Percentiles rank a stretch among this genome's conserved stretches.
Evolutionary conservation across 2,113 vertebrate species (phyloP).

Genomic region (Echinops telfairi): DNA sequence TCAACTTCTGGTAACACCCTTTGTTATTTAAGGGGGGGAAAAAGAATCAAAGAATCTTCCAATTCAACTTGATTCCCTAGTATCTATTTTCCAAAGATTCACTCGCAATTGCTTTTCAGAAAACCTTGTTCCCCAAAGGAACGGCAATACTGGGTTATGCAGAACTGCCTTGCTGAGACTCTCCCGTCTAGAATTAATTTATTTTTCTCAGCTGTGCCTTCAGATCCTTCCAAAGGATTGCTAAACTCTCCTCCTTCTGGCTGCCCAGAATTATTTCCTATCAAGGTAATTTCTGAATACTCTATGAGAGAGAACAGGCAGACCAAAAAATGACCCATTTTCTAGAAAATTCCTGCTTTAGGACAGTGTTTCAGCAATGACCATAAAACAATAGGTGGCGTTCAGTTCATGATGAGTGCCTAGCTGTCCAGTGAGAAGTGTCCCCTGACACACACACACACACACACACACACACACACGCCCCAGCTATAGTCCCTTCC

Average conservation of each 20-base stretch:
- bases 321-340: not conserved
- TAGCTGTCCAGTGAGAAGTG: not conserved
- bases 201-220: conserved; percentile 64
- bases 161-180: conserved; percentile 31
- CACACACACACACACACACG: too few species aligned
- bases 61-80: conserved; percentile 40
- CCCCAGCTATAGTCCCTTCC: not conserved
- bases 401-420: conserved; percentile 15
- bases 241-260: not conserved
- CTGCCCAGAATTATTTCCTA: conserved; percentile 59
- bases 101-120: conserved; percentile 50
- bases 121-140: conserved; percentile 53
- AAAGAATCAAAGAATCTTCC: not conserved
- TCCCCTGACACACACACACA: not conserved
- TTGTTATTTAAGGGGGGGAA: conserved; percentile 24
- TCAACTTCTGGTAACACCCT: conserved; percentile 47
- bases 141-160: conserved; percentile 9
- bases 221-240: conserved; percentile 35
- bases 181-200: conserved; percentile 30
- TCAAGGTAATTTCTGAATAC: conserved; percentile 70
- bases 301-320: conserved; percentile 6
- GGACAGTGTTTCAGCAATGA: conserved; percentile 53
- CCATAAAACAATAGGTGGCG: not conserved
- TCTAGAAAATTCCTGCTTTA: conserved; percentile 50
- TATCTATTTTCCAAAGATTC: conserved; percentile 60